Conservation (phyloP, 2,888 invertebrate species). For the Lasius platythorax region DNA sequence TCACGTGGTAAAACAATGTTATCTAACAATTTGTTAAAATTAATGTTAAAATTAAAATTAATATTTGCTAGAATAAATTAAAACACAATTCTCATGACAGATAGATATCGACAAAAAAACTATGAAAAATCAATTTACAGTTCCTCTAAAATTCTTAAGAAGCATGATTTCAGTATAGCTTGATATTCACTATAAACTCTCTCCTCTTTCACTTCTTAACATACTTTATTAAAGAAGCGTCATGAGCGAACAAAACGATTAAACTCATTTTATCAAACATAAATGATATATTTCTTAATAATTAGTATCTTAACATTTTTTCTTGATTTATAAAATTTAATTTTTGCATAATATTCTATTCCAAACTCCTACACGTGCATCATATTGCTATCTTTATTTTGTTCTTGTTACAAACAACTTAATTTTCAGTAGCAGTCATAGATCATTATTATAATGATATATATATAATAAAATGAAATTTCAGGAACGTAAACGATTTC, state of each 20-base stretch:
- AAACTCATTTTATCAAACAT: neutral
- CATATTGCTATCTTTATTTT: neutral
- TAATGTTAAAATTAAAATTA: neutral
- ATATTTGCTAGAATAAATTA: too few relatives aligned
- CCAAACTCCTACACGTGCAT: neutral
- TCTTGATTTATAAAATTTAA: neutral
- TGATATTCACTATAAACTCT: too few relatives aligned
- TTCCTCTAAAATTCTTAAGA: too few relatives aligned
- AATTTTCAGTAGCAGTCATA: neutral
- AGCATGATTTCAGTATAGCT: too few relatives aligned
- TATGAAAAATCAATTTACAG: too few relatives aligned
- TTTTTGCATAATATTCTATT: neutral
- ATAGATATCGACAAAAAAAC: too few relatives aligned
- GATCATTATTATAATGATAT: slow-evolving; percentile 62
- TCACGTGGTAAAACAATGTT: neutral
- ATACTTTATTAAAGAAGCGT: too few relatives aligned
- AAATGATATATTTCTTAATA: neutral
- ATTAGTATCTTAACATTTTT: neutral
- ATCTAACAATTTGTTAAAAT: neutral
- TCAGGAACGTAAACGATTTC: slow-evolving; percentile 85
- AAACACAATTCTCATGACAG: too few relatives aligned
- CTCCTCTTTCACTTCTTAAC: too few relatives aligned
- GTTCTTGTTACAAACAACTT: neutral
- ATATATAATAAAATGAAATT: slow-evolving; percentile 60
- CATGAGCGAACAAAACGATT: too few relatives aligned